phyloP scores from a whole-genome alignment of 92 coral and sea anemone species.

The Umimayanthus chanpuru region DNA sequence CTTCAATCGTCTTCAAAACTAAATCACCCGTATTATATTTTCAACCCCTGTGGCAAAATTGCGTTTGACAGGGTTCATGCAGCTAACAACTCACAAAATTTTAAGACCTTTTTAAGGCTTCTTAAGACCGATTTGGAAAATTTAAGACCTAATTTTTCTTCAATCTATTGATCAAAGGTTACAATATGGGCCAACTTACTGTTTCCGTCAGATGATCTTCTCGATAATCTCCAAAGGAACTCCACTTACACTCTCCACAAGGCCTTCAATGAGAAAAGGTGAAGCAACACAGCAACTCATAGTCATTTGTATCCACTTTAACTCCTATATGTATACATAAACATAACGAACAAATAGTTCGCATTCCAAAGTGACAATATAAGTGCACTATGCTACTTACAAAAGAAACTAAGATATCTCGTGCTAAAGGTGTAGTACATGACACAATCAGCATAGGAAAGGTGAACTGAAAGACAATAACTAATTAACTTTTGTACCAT shows the following conservation, averaged over 20 bases:
- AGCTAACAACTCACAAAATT: too few species aligned
- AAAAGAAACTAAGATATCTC: slow-evolving; percentile 65
- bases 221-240: slow-evolving; percentile 61
- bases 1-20: too few species aligned
- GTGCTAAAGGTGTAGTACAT: too few species aligned
- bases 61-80: too few species aligned
- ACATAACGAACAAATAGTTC: background rate
- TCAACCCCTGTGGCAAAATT: too few species aligned
- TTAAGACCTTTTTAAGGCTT: too few species aligned
- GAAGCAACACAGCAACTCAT: background rate
- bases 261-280: slow-evolving; percentile 55
- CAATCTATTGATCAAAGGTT: too few species aligned
- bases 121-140: too few species aligned
- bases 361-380: background rate
- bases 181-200: slow-evolving; percentile 36
- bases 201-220: slow-evolving; percentile 72
- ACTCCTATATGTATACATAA: background rate
- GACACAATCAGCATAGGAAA: background rate
- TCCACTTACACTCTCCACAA: slow-evolving; percentile 74
- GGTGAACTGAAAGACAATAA: background rate
- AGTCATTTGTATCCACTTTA: slow-evolving; percentile 13
- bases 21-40: too few species aligned
- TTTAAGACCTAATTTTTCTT: too few species aligned
- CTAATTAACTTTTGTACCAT: too few species aligned
- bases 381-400: slow-evolving; percentile 57